Conservation (phyloP, 2,888 invertebrate genomes). For the Monopis laevigella region DNA sequence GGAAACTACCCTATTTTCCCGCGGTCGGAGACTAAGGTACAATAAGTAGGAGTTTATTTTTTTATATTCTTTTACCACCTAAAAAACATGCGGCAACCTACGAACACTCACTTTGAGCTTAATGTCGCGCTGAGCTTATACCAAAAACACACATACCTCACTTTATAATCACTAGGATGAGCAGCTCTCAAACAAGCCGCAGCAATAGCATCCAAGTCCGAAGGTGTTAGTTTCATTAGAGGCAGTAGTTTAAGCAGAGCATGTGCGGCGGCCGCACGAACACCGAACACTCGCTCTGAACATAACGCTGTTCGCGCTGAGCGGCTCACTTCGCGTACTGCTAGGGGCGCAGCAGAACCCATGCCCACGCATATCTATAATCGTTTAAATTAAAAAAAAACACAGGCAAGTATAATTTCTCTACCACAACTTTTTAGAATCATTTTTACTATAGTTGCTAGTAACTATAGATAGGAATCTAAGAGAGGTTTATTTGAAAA, state of each 20-base stretch:
- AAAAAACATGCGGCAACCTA: no score
- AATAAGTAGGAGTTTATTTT: no score
- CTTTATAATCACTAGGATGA: constrained; percentile 45
- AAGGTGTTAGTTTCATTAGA: constrained; percentile 85
- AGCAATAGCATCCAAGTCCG: constrained; percentile 91
- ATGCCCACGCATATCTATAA: constrained; percentile 86
- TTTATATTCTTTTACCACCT: no score
- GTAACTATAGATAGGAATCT: no score
- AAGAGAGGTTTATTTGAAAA: no score
- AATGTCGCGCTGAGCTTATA: neutral
- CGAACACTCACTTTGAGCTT: no score
- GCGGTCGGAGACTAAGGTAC: no score
- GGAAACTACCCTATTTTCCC: no score
- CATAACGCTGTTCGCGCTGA: constrained; percentile 83
- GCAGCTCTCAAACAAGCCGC: constrained; percentile 89
- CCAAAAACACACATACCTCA: constrained; percentile 28
- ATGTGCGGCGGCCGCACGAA: constrained; percentile 92
- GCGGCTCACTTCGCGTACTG: constrained; percentile 88
- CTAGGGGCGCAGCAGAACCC: constrained; percentile 85
- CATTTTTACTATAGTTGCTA: no score
- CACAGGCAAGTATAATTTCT: no score
- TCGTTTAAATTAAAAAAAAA: no score
- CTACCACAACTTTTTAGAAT: no score
- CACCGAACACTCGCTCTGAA: constrained; percentile 91
- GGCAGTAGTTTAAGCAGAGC: constrained; percentile 90